Conservation (phyloP, 2,113 vertebrate genomes). For the Equus przewalskii region DNA sequence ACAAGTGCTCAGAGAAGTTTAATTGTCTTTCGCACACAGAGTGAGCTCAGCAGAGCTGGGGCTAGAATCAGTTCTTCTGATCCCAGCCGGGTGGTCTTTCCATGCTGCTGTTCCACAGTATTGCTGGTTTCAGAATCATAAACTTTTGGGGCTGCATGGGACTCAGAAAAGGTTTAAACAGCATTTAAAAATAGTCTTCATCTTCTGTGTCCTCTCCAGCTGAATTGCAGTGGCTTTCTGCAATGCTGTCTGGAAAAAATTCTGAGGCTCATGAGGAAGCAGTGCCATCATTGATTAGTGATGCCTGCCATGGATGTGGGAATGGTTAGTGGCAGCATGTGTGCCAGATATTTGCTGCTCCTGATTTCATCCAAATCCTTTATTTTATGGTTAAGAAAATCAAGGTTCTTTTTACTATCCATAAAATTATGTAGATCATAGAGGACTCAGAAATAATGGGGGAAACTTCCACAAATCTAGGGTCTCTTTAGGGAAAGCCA, state of each 20-base stretch:
- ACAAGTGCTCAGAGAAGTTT: background rate
- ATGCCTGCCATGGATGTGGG: background rate
- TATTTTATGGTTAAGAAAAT: constrained; percentile 43
- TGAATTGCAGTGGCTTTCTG: background rate
- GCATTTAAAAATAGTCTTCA: background rate
- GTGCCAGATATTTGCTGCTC: background rate
- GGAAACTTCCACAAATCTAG: background rate
- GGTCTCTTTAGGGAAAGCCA: background rate
- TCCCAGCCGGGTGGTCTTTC: background rate
- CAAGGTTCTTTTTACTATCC: background rate
- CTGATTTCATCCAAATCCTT: constrained; percentile 22
- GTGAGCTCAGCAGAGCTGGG: background rate
- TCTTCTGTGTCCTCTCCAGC: background rate
- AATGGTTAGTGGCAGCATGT: background rate
- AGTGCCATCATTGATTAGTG: background rate
- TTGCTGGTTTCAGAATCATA: background rate
- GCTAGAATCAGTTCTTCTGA: constrained; percentile 4
- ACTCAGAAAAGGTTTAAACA: background rate
- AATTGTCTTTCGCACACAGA: background rate
- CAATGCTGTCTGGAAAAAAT: background rate
- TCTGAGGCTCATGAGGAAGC: background rate
- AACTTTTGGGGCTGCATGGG: background rate
- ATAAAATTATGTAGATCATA: background rate
- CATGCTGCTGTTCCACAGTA: background rate
- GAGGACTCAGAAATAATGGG: background rate